phyloP scores from a whole-genome alignment of 2,113 vertebrate genomes.

The Colistium nudipinnis region DNA sequence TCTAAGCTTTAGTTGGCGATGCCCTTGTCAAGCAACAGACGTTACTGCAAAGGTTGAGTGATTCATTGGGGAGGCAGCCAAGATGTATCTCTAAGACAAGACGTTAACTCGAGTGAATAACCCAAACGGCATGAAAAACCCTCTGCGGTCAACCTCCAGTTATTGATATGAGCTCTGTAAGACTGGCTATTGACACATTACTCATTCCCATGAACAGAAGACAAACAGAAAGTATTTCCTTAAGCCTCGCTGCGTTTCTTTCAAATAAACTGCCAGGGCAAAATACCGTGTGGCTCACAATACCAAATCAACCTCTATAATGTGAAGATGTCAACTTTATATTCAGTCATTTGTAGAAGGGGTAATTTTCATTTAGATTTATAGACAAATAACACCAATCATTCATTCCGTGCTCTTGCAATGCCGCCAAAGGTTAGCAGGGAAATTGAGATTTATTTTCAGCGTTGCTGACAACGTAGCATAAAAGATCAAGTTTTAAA shows the following conservation, averaged over 20 bases:
- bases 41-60: conserved; percentile 9
- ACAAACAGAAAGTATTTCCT: conserved; percentile 69
- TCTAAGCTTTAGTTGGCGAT: background rate
- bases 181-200: conserved; percentile 36
- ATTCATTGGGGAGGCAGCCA: conserved; percentile 10
- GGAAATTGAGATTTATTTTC: conserved; percentile 75
- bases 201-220: conserved; percentile 56
- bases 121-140: conserved; percentile 21
- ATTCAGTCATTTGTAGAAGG: conserved; percentile 80
- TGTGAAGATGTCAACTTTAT: conserved; percentile 80
- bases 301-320: conserved; percentile 82
- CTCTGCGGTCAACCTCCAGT: conserved; percentile 37
- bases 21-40: conserved; percentile 7
- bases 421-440: conserved; percentile 75
- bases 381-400: conserved; percentile 82
- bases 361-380: conserved; percentile 85
- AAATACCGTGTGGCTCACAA: conserved; percentile 77
- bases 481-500: conserved; percentile 72
- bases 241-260: conserved; percentile 71
- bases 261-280: conserved; percentile 51
- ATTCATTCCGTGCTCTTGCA: conserved; percentile 80
- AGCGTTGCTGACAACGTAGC: conserved; percentile 44
- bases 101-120: conserved; percentile 33
- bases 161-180: conserved; percentile 45
- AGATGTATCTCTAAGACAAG: conserved; percentile 32